Percentiles rank a stretch among this genome's conserved stretches.
Conservation (phyloP, 2,113 vertebrate species). For the Tyto alba region DNA sequence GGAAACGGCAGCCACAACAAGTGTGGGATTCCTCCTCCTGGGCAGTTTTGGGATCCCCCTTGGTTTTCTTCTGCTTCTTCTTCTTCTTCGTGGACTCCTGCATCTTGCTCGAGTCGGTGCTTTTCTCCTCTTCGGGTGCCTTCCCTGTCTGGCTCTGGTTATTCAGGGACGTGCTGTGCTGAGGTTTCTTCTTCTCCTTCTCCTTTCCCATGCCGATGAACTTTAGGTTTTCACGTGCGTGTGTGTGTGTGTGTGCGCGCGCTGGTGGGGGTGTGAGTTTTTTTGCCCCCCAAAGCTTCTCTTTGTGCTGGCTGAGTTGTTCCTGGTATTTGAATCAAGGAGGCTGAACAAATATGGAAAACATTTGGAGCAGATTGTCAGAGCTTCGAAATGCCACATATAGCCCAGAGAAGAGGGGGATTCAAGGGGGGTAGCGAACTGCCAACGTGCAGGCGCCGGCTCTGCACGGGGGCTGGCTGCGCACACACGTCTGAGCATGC, state of each 20-base stretch:
- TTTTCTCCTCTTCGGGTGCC: neutral
- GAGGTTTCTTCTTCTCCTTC: conserved; percentile 51
- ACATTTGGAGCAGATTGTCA: conserved; percentile 82
- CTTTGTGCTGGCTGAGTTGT: conserved; percentile 59
- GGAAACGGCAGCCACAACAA: conserved; percentile 92
- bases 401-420: conserved; percentile 75
- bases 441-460: conserved; percentile 65
- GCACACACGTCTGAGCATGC: neutral
- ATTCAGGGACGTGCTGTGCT: neutral
- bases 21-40: conserved; percentile 73
- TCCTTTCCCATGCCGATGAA: conserved; percentile 59
- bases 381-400: conserved; percentile 81
- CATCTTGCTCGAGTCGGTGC: conserved; percentile 29
- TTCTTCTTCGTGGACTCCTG: neutral
- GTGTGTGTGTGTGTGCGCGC: neutral
- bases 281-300: conserved; percentile 28
- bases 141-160: conserved; percentile 45
- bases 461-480: neutral
- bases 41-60: conserved; percentile 58
- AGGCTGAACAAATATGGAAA: conserved; percentile 99
- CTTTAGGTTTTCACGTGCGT: neutral
- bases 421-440: conserved; percentile 80
- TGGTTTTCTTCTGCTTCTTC: conserved; percentile 59
- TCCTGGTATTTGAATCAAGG: conserved; percentile 78
- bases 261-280: neutral